phyloP scores from a whole-genome alignment of 2,888 invertebrate species.

The Axea sp. region DNA sequence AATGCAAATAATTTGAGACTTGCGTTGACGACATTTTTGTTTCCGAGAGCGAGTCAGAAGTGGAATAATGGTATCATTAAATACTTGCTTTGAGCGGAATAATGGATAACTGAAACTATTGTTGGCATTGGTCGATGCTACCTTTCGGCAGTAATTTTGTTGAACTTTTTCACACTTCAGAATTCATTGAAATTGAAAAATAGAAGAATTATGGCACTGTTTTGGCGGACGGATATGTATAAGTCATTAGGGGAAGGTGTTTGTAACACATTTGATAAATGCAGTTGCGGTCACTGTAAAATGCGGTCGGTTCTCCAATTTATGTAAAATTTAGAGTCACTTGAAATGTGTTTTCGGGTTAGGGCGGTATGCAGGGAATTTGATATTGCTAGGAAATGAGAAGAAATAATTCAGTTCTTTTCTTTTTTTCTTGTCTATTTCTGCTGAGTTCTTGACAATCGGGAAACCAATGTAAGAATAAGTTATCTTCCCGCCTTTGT shows the following conservation, averaged over 20 bases:
- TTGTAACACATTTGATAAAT: conserved; percentile 53
- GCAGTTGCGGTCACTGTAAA: conserved; percentile 43
- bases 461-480: conserved; percentile 31
- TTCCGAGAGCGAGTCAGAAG: no score
- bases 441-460: conserved; percentile 30
- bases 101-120: no score
- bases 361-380: conserved; percentile 16
- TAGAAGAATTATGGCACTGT: conserved; percentile 7
- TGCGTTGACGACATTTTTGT: no score
- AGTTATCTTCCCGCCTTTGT: conserved; percentile 20
- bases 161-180: no score
- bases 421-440: conserved; percentile 5
- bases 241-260: conserved; percentile 52
- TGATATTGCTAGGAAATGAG: conserved; percentile 16
- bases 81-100: no score
- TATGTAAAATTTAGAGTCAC: conserved; percentile 45
- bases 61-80: no score
- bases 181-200: no score
- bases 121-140: no score
- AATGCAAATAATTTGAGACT: neutral
- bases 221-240: conserved; percentile 27
- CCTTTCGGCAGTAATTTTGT: no score
- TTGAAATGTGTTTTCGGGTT: conserved; percentile 40
- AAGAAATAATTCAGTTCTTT: conserved; percentile 18
- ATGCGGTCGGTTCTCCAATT: conserved; percentile 32